Conservation (phyloP, 1,140 invertebrate species). For the Zaprionus camerounensis region DNA sequence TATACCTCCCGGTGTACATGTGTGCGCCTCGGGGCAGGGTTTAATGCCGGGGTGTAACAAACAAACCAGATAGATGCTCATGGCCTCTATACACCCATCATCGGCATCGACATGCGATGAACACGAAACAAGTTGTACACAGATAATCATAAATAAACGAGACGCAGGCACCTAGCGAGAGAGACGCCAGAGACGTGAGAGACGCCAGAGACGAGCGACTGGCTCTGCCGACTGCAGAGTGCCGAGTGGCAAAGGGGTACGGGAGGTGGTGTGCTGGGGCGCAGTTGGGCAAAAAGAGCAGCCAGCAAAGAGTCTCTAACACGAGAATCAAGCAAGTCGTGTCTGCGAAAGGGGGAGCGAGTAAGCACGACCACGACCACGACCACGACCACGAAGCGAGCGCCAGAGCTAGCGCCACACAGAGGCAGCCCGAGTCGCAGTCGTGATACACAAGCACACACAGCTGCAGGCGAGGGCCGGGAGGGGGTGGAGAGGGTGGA, state of each 20-base stretch:
- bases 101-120: conserved; percentile 76
- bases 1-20: conserved; percentile 28
- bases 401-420: conserved; percentile 10
- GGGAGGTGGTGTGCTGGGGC: conserved; percentile 13
- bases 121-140: conserved; percentile 81
- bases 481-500: neutral
- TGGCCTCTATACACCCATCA: conserved; percentile 68
- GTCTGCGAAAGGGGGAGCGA: conserved; percentile 49
- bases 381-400: conserved; percentile 37
- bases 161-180: conserved; percentile 46
- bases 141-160: conserved; percentile 83
- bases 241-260: conserved; percentile 5
- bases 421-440: neutral
- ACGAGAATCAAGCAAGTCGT: conserved; percentile 5
- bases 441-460: conserved; percentile 1
- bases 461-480: neutral
- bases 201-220: conserved; percentile 26
- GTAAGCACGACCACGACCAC: conserved; percentile 47
- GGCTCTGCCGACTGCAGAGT: too few species aligned
- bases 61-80: conserved; percentile 72
- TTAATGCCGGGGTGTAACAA: conserved; percentile 65
- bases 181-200: conserved; percentile 22
- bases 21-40: conserved; percentile 73
- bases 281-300: conserved; percentile 9
- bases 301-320: conserved; percentile 3